Base-by-base conservation (phyloP, 2,113 vertebrate species). In the Leucosticte australis region DNA sequence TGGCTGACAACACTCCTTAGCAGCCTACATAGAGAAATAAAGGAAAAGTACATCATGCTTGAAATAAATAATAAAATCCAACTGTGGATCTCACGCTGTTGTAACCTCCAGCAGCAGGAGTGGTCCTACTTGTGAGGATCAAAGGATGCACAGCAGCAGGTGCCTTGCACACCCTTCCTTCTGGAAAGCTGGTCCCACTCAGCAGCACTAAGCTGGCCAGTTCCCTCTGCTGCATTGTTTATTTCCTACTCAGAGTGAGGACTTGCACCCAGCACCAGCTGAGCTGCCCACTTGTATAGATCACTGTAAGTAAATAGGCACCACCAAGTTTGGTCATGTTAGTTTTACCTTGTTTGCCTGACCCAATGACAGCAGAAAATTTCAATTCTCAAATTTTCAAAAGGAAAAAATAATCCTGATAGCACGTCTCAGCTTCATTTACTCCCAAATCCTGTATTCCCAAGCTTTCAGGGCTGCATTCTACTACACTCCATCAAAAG, bases 371-470 rank as follows among this genome's bases (percentile, higher is more conserved):
- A 83, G 50, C 28, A 84, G 18, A 69, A 86, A 74, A 94, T 55
- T 33, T 7, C 10, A 59, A 19, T 55, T 78, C 73, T 53, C 35
- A n/a, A 31, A 26, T 37, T 33, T 50, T 47, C 35, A 55, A 33
- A 39, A 6, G 7, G 3, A 5, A 24, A 19, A 17, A 12, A 10
- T 8, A 60, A 8, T 9, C 33, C 26, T 1, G 0, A 67, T 18
- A 65, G 67, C 3, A 8, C 0, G 0, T 27, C 27, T 87, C 16
- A 11, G 50, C 21, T 91, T 83, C 30, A n/a, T 55, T 52, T 41
- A 47, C 14, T 39, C 24, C 39, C 4, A 3, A 15, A 17, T 24
- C 30, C 39, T 17, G 2, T 1, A 21, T 39, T 86, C 77, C 39
- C n/a, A 89, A 62, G 39, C 52, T 59, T 89, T 47, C 60, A 59